Conservation (phyloP, 2,888 invertebrate species). For the Sialis lutaria region DNA sequence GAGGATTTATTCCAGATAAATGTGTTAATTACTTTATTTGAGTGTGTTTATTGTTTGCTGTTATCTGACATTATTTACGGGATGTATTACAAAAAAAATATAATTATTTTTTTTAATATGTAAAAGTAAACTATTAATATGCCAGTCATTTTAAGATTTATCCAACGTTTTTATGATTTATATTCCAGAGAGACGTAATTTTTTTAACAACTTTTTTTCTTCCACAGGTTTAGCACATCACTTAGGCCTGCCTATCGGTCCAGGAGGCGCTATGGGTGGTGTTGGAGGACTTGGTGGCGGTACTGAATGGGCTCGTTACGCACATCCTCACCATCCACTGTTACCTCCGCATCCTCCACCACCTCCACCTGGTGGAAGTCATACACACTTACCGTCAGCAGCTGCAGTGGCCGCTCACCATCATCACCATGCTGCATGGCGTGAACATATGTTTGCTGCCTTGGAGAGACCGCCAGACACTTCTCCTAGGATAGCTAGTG, state of each 20-base stretch:
- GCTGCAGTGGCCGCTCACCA: conserved; percentile 17
- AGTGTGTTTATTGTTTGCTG: too few species aligned
- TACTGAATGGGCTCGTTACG: conserved; percentile 17
- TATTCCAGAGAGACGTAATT: too few species aligned
- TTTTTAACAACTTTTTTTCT: conserved; percentile 5
- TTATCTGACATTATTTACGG: too few species aligned
- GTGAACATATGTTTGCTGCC: conserved; percentile 29
- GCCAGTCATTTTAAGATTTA: too few species aligned
- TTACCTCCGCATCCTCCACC: conserved; percentile 29
- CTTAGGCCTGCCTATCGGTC: conserved; percentile 48
- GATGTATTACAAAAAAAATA: too few species aligned
- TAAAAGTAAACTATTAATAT: too few species aligned
- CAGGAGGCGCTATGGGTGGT: conserved; percentile 28
- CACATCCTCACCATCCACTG: conserved; percentile 26
- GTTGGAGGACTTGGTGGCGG: conserved; percentile 27
- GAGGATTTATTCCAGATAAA: too few species aligned
- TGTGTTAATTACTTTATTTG: too few species aligned
- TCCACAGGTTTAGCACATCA: conserved; percentile 57
- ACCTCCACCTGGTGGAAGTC: conserved; percentile 31
- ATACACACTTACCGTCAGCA: too few species aligned
- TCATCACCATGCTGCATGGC: conserved; percentile 16
- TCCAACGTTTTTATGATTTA: too few species aligned
- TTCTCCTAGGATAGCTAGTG: conserved; percentile 29
- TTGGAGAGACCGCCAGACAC: conserved; percentile 31
- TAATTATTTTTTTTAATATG: too few species aligned